A percentile compares a stretch with the other conserved stretches of the same genome.
Conservation (phyloP, 2,113 vertebrate genomes). For the Noturus placidus region DNA sequence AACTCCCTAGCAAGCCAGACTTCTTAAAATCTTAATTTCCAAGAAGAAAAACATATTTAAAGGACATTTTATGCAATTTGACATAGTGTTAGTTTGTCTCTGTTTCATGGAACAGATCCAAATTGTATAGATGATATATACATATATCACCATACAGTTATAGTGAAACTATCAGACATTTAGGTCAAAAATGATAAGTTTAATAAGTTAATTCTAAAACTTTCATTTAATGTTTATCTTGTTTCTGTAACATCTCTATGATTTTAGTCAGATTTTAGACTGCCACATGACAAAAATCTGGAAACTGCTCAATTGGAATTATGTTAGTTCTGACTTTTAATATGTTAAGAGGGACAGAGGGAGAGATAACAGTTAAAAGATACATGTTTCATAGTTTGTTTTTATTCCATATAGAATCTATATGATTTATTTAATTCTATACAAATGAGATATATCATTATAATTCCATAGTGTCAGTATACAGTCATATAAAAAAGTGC, state of each 20-base stretch:
- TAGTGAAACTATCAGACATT: too few relatives aligned
- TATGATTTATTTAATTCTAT: too few relatives aligned
- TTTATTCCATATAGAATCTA: not conserved
- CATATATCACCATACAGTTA: too few relatives aligned
- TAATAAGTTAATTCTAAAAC: not conserved
- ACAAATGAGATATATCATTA: too few relatives aligned
- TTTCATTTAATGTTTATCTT: not conserved
- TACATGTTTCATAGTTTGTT: not conserved
- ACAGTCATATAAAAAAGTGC: too few relatives aligned
- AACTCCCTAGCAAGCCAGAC: constrained; percentile 27
- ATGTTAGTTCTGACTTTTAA: not conserved
- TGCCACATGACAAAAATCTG: not conserved
- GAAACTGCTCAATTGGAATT: not conserved
- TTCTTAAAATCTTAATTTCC: constrained; percentile 27
- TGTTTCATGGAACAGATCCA: not conserved
- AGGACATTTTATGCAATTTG: not conserved
- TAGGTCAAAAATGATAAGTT: too few relatives aligned
- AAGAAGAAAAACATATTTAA: not conserved
- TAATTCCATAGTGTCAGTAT: too few relatives aligned
- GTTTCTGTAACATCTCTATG: not conserved
- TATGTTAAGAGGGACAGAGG: not conserved
- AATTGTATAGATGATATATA: not conserved
- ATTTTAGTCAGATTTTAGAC: not conserved
- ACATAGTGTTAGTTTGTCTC: not conserved
- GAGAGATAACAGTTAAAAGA: not conserved